Evolutionary conservation across 2,113 vertebrate species (phyloP).

Genomic region (Natator depressus): DNA sequence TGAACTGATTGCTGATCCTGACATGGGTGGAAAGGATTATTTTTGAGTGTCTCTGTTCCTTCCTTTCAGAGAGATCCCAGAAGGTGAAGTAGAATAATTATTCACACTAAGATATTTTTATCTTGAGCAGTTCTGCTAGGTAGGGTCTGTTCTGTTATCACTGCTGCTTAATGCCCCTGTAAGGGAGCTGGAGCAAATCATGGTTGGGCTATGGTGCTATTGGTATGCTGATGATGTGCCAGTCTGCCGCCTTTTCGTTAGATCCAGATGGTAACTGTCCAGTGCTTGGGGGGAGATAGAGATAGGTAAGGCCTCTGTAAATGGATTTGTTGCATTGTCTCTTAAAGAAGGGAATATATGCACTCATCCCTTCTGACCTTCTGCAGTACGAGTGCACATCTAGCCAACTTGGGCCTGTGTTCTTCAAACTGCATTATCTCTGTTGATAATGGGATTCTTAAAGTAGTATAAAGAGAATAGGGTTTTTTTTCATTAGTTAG

Average conservation of each 20-base stretch:
- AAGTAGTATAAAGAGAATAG: neutral
- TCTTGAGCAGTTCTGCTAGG: neutral
- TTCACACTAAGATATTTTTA: neutral
- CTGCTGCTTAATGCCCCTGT: accelerated
- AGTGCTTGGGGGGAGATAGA: slow-evolving; percentile 50
- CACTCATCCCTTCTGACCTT: neutral
- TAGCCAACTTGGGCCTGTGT: neutral
- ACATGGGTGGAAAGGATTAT: neutral
- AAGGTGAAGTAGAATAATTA: neutral
- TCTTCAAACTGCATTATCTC: neutral
- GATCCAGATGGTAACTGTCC: slow-evolving; percentile 60
- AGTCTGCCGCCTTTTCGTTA: slow-evolving; percentile 25
- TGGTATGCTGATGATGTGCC: slow-evolving; percentile 40
- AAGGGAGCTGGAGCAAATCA: neutral
- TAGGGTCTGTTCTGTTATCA: neutral
- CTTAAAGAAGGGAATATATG: neutral
- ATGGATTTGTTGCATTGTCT: accelerated
- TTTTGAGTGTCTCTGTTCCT: neutral
- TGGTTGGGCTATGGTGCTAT: neutral
- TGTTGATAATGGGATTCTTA: neutral
- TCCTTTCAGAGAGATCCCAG: neutral
- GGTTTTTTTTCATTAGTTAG: neutral
- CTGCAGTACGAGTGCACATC: neutral
- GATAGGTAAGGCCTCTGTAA: neutral
- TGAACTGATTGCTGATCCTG: neutral